Base-by-base conservation (phyloP, 2,113 vertebrate species). In the Xerus inauris region DNA sequence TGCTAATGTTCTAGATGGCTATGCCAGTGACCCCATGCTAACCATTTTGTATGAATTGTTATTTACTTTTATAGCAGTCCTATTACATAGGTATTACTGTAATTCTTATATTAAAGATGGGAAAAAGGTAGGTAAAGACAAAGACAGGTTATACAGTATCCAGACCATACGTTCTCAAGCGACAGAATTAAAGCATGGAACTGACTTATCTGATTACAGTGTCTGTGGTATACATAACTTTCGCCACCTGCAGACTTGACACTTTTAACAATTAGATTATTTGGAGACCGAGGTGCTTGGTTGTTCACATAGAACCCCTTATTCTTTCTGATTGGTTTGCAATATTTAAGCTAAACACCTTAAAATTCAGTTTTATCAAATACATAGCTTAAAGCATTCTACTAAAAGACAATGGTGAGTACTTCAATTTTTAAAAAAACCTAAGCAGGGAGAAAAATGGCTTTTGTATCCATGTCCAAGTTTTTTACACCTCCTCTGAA, bases 401-500 rank as follows among this genome's bases (percentile, higher is more conserved):
- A 86, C 16, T 59, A 79, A 91, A 96, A 72, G 45, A 91, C 64
- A 91, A 85, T 67, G 45, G 4, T 49, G 81, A 73, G 30, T 47
- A 57, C 26, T 92, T 91, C 13, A 54, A n/a, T 95, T 95, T 93
- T 16, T 19, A 45, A 84, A 85, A 51, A 87, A 80, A 28, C 6
- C 6, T 22, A 89, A n/a, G 13, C 35, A 3, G 73, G 64, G 16
- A 38, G 38, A 84, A 83, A 86, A 80, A 75, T 14, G 30, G 57
- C 93, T 91, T 95, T 64, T 69, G 79, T 83, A 59, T 57, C 62
- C 57, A 40, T 6, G 17, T 64, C 54, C 47, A 54, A 86, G 16
- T 87, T 85, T 81, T 79, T 94, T 95, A 92, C 8, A 38, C 51
- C 24, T 87, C n/a, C 69, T 93, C 42, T 80, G 80, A 96, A 94